These are phyloP conservation scores for Cactoblastis cactorum DNA, from an alignment of 2,888 invertebrate species.

Conservation along the genomic window DNA sequence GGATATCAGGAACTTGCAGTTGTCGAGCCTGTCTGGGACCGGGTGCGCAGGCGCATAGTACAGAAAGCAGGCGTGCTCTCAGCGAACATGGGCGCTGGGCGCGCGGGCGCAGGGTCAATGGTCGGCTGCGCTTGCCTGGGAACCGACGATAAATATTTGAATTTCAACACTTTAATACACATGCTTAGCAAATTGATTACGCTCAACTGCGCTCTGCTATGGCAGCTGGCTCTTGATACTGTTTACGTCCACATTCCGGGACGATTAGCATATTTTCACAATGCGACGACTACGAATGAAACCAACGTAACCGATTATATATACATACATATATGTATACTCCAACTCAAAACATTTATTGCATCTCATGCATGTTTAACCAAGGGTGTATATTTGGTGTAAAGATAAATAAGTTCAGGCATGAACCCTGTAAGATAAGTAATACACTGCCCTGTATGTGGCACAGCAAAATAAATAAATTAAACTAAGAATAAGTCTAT, in stretches of 20 bases:
- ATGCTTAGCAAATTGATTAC: constrained; percentile 75
- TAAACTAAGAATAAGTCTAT: too few species aligned
- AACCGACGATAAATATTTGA: constrained; percentile 76
- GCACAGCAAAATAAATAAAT: too few species aligned
- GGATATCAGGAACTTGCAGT: constrained; percentile 38
- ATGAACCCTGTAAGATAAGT: too few species aligned
- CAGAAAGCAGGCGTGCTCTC: constrained; percentile 60
- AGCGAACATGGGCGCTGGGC: constrained; percentile 30
- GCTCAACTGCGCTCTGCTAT: constrained; percentile 44
- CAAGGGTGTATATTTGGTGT: too few species aligned
- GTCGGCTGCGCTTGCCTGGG: constrained; percentile 69
- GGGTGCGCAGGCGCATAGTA: constrained; percentile 45
- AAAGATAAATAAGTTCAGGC: too few species aligned
- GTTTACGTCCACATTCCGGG: constrained; percentile 47
- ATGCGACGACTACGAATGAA: constrained; percentile 7
- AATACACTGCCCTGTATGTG: too few species aligned
- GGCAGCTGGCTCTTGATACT: constrained; percentile 39
- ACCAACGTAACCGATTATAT: neutral
- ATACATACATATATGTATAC: too few species aligned
- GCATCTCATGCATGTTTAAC: too few species aligned
- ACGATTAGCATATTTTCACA: constrained; percentile 21
- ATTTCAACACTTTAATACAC: constrained; percentile 76
- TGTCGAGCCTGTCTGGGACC: constrained; percentile 43
- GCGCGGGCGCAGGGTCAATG: constrained; percentile 70
- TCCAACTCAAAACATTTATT: too few species aligned